Conservation (phyloP, 2,113 vertebrate species). For the Psephotus haematonotus region DNA sequence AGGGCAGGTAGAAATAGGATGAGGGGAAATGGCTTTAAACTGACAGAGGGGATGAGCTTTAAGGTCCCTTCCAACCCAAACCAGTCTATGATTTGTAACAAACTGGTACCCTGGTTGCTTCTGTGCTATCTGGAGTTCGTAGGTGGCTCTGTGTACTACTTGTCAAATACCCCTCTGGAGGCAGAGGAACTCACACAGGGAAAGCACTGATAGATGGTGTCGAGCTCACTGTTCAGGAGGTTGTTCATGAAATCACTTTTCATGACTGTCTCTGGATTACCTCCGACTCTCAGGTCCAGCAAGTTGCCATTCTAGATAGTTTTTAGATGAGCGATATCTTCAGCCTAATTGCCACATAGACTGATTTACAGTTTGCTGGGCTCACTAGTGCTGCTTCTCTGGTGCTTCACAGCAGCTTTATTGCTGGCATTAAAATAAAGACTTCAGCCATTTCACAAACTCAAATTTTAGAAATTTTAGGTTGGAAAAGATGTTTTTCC, state of each 20-base stretch:
- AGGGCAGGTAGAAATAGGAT: neutral
- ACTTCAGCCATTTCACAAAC: neutral
- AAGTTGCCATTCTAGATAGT: no score
- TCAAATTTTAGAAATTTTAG: neutral
- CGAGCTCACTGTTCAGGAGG: no score
- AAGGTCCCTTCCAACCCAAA: neutral
- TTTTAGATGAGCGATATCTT: neutral
- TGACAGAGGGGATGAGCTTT: neutral
- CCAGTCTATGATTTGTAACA: neutral
- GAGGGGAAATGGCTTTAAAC: neutral
- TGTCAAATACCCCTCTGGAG: neutral
- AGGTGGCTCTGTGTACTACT: neutral
- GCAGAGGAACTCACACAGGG: neutral
- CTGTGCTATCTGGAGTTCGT: neutral
- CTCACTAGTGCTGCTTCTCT: neutral
- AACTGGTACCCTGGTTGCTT: neutral
- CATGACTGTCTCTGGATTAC: neutral
- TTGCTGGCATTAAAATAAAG: neutral
- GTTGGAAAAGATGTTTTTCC: neutral
- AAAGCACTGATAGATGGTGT: neutral
- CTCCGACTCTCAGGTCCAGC: neutral
- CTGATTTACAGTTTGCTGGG: neutral
- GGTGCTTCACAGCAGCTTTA: neutral
- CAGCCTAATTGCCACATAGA: neutral
- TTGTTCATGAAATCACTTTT: accelerated